Percentiles rank a stretch among this genome's conserved stretches.
phyloP scores from a whole-genome alignment of 2,888 invertebrate genomes.

The Macrosiphum euphorbiae region DNA sequence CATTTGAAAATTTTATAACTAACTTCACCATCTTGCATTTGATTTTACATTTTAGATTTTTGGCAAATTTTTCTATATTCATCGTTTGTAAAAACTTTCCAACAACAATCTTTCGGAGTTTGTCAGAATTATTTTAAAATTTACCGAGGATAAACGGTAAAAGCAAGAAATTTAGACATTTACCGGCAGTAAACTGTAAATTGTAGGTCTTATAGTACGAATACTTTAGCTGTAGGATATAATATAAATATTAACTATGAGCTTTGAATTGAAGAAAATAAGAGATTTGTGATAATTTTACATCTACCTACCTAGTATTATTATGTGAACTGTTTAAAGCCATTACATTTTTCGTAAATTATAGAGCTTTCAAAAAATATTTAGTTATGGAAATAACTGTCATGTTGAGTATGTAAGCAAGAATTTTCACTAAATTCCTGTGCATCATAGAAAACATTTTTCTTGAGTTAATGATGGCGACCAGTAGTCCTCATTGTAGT shows the following conservation, averaged over 20 bases:
- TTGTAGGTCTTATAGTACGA: too few species aligned
- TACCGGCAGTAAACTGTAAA: too few species aligned
- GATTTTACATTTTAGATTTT: neutral
- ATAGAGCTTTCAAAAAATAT: neutral
- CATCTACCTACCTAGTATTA: neutral
- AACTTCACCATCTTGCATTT: neutral
- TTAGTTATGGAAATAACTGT: neutral
- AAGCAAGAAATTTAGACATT: neutral
- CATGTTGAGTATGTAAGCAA: neutral
- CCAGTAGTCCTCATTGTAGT: slow-evolving; percentile 43
- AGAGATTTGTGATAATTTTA: neutral
- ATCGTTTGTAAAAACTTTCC: neutral
- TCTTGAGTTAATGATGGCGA: slow-evolving; percentile 54
- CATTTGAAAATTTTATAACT: neutral
- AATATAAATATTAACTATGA: too few species aligned
- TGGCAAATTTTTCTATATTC: neutral
- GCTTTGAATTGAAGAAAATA: too few species aligned
- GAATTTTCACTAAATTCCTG: slow-evolving; percentile 53
- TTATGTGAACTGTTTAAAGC: slow-evolving; percentile 11
- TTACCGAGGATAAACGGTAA: neutral
- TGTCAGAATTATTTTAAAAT: neutral
- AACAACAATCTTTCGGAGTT: neutral
- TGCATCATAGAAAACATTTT: slow-evolving; percentile 54
- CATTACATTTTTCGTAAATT: neutral
- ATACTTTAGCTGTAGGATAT: too few species aligned